Percentiles rank a stretch among this genome's conserved stretches.
These are phyloP conservation scores for Mobula hypostoma DNA, from an alignment of 2,113 vertebrate species.

Conservation along the genomic window DNA sequence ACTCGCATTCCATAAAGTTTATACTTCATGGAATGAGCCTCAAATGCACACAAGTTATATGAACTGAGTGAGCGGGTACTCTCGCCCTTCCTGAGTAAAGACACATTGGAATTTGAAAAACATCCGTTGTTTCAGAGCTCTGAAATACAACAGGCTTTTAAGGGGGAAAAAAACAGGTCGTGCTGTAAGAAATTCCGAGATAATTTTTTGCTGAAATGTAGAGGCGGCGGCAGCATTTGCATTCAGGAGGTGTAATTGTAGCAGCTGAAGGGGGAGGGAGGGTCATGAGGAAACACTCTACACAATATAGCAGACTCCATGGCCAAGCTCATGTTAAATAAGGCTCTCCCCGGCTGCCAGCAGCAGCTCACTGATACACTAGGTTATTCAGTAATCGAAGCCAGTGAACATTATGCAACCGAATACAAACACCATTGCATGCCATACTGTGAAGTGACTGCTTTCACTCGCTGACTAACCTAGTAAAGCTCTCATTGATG, in stretches of 20 bases:
- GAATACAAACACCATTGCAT: background rate
- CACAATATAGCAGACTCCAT: slow-evolving; percentile 9
- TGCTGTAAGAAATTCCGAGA: background rate
- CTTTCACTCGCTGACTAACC: background rate
- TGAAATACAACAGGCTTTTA: background rate
- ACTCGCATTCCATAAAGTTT: background rate
- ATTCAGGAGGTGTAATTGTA: background rate
- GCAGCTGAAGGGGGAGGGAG: slow-evolving; percentile 13
- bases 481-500: background rate
- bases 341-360: slow-evolving; percentile 26
- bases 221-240: background rate
- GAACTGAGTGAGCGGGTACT: background rate
- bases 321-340: slow-evolving; percentile 24
- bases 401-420: slow-evolving; percentile 30
- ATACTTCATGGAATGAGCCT: background rate
- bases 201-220: background rate
- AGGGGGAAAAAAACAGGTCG: background rate
- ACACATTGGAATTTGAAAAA: background rate
- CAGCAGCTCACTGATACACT: slow-evolving; percentile 1
- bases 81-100: slow-evolving; percentile 20
- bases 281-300: slow-evolving; percentile 19
- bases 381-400: slow-evolving; percentile 15
- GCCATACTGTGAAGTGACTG: background rate
- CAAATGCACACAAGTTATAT: background rate
- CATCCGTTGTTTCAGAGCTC: background rate